Conservation (phyloP, 2,113 vertebrate genomes). For the Muntiacus muntjak region DNA sequence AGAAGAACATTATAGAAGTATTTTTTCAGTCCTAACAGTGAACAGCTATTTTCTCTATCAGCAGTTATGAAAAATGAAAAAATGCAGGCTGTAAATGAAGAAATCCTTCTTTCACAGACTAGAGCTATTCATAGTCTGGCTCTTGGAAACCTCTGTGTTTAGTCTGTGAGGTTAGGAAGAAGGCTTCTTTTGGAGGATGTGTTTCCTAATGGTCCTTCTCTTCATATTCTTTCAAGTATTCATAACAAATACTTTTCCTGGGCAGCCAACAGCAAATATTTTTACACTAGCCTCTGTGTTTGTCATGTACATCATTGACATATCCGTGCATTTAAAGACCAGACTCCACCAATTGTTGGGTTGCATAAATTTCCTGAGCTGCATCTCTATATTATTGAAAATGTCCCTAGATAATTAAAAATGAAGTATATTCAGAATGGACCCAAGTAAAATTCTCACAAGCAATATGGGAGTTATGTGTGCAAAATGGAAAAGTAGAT, state of each 20-base stretch:
- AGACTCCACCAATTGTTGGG: conserved; percentile 45
- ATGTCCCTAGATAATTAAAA: background rate
- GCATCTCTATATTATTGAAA: conserved; percentile 24
- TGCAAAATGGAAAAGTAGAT: background rate
- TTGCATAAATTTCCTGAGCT: conserved; percentile 53
- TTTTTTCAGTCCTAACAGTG: background rate
- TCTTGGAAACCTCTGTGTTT: conserved; percentile 63
- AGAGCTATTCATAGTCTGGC: background rate
- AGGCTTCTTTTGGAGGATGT: background rate
- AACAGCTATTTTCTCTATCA: background rate
- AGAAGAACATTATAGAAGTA: background rate
- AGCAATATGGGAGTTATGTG: background rate
- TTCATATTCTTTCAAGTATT: conserved; percentile 44
- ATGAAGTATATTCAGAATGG: background rate
- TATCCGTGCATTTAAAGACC: conserved; percentile 61
- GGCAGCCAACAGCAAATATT: conserved; percentile 17
- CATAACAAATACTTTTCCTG: conserved; percentile 70
- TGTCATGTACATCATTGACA: conserved; percentile 64
- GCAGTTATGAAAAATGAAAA: conserved; percentile 47
- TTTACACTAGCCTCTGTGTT: conserved; percentile 46
- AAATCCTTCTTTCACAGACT: background rate
- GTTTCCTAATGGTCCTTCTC: conserved; percentile 55
- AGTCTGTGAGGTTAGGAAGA: conserved; percentile 62
- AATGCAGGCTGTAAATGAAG: background rate
- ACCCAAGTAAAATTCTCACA: background rate